Base-by-base conservation (phyloP, 2,797 vertebrate genomes). In the Danio choprae region DNA sequence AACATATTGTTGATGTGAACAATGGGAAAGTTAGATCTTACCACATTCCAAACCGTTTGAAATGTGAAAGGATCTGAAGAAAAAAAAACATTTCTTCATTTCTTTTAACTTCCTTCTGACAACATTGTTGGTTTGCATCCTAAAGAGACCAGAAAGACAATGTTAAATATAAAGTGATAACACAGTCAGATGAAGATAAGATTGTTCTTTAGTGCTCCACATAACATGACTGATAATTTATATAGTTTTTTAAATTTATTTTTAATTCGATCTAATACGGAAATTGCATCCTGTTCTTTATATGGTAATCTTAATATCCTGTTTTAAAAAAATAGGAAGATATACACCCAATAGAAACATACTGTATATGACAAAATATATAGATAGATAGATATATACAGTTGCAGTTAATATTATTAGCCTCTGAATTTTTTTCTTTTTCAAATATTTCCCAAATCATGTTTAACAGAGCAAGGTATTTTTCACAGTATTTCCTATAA, bases 61-160 rank as follows among this genome's bases (percentile, higher is more conserved):
- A 68, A 68, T 36, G 46, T 68, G 44, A 64, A 64, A 44, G 62
- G 16, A 2, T 29, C 18, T 12, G 36, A n/a, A 15, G 60, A 67
- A 67, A 48, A n/a, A n/a, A n/a, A 29, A 20, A 22, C 20, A 22
- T 48, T 13, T 67, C 12, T 48, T 67, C 3, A 2, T 44, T 5
- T 46, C 64, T 29, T 67, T 48, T 43, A 22, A 74, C 56, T 75
- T 50, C 22, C 40, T 58, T 18, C 58, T 51, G 8, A 40, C 29
- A 75, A 63, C 15, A n/a, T 50, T 75, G 44, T 75, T 75, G 44
- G 20, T 75, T 38, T 75, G 43, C 58, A 75, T 75, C 41, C 73
- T 75, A 11, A 63, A 75, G 20, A 6, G 50, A 75, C 44, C 44
- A 74, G 48, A 63, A 62, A 50, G 15, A 48, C 20, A 60, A 46